A percentile compares a stretch with the other conserved stretches of the same genome.
Conservation (phyloP, 2,888 invertebrate species). For the Masnerella sp. region DNA sequence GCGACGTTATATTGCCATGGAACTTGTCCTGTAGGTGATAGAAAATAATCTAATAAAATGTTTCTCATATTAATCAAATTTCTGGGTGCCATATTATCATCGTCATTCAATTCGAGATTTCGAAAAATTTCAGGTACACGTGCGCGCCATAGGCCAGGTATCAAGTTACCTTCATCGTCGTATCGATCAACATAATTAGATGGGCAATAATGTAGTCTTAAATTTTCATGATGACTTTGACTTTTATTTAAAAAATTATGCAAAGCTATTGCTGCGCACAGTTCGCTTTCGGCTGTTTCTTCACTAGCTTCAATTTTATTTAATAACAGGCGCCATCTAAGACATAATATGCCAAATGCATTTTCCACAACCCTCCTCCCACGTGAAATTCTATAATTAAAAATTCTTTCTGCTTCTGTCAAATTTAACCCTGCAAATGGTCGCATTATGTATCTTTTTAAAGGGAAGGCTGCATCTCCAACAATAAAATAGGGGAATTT, state of each 20-base stretch:
- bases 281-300: constrained; percentile 7
- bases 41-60: constrained; percentile 23
- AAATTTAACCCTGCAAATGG: constrained; percentile 12
- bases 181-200: constrained; percentile 20
- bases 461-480: constrained; percentile 19
- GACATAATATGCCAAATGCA: constrained; percentile 60
- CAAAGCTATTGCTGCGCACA: constrained; percentile 21
- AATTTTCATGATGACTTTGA: neutral
- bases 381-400: constrained; percentile 32
- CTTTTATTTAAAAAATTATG: constrained; percentile 39
- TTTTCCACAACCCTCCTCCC: constrained; percentile 60
- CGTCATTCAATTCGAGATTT: neutral
- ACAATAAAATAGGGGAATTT: neutral
- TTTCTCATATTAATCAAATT: constrained; percentile 1
- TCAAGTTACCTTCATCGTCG: constrained; percentile 14
- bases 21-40: constrained; percentile 24
- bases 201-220: constrained; percentile 2
- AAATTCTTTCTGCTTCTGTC: neutral
- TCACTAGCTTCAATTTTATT: constrained; percentile 38
- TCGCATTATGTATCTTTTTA: constrained; percentile 15
- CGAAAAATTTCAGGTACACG: neutral
- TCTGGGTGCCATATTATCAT: neutral
- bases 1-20: constrained; percentile 36
- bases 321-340: constrained; percentile 50
- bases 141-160: constrained; percentile 10